Evolutionary conservation across 2,888 invertebrate genomes (phyloP).

Genomic region (Erpobdella octoculata): DNA sequence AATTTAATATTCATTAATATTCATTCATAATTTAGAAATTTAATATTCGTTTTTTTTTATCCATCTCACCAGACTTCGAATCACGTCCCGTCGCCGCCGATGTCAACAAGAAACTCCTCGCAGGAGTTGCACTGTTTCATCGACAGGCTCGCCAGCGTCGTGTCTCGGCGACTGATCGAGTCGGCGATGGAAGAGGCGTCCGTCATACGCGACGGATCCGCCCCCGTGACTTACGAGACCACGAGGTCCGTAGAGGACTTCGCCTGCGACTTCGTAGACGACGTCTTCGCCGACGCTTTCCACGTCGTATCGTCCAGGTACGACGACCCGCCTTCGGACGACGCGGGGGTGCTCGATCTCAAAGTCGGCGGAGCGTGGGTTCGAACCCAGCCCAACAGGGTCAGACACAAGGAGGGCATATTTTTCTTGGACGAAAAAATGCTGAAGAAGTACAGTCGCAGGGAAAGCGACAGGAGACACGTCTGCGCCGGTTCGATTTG

Average conservation of each 20-base stretch:
- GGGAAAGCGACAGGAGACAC: not conserved
- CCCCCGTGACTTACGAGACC: not conserved
- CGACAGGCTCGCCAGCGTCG: not conserved
- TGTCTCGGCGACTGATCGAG: not conserved
- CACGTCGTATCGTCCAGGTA: too few species aligned
- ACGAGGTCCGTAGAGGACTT: conserved; percentile 7
- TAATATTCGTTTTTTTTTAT: too few species aligned
- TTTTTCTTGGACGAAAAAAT: not conserved
- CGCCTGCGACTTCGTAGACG: conserved; percentile 8
- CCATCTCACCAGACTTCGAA: too few species aligned
- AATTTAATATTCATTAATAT: too few species aligned
- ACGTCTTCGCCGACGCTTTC: conserved; percentile 15
- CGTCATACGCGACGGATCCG: not conserved
- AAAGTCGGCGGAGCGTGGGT: not conserved
- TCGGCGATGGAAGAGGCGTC: not conserved
- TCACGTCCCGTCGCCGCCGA: too few species aligned
- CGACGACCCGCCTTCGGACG: too few species aligned
- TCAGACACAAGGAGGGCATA: not conserved
- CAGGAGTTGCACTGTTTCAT: not conserved
- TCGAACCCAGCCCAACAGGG: not conserved
- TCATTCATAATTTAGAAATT: too few species aligned
- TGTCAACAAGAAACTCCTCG: not conserved
- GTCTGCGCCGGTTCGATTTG: not conserved
- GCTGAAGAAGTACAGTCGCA: not conserved
- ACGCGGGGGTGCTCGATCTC: too few species aligned